A percentile compares a stretch with the other conserved stretches of the same genome.
phyloP scores from a whole-genome alignment of 2,113 vertebrate species.

The Seriola rivoliana region DNA sequence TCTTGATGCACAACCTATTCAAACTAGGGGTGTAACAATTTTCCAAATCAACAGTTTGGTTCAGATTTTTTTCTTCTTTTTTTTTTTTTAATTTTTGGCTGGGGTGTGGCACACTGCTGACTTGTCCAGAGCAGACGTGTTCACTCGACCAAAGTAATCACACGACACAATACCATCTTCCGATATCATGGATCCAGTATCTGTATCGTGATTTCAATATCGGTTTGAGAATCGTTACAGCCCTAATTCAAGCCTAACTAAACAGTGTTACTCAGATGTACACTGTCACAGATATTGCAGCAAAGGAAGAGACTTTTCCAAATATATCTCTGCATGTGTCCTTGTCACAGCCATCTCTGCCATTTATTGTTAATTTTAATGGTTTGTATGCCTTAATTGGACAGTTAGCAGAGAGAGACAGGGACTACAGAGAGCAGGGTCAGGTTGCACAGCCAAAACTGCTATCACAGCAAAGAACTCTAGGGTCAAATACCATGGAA shows the following conservation, averaged over 20 bases:
- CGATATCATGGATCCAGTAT: too few relatives aligned
- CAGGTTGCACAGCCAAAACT: slow-evolving; percentile 22
- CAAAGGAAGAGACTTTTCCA: background rate
- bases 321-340: background rate
- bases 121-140: too few relatives aligned
- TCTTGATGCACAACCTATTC: background rate
- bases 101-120: too few relatives aligned
- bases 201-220: too few relatives aligned
- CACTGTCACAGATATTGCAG: background rate
- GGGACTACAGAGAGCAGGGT: background rate
- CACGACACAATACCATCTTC: too few relatives aligned
- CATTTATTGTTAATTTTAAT: background rate
- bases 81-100: too few relatives aligned
- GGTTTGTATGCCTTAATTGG: background rate
- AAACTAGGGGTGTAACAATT: background rate
- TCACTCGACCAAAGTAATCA: too few relatives aligned
- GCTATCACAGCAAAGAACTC: slow-evolving; percentile 36
- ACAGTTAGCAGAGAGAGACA: background rate
- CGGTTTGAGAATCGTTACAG: too few relatives aligned
- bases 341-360: too few relatives aligned
- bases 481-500: slow-evolving; percentile 31
- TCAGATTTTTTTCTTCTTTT: too few relatives aligned
- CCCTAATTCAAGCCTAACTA: background rate
- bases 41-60: too few relatives aligned
- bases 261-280: background rate